Evolutionary conservation across 2,113 vertebrate genomes (phyloP).

Genomic region (Strix aluco): DNA sequence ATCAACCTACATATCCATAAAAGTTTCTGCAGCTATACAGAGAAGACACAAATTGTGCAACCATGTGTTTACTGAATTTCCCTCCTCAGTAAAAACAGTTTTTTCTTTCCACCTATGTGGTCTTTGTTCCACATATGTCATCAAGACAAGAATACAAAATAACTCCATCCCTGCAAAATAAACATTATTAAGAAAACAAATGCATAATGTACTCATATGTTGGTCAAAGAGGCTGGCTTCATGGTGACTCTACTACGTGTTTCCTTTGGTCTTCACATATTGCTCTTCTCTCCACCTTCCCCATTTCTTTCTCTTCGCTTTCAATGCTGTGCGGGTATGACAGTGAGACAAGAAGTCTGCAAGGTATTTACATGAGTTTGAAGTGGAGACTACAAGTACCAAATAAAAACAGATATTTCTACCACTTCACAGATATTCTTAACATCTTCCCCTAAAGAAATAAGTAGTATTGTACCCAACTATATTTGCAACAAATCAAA

Average conservation of each 20-base stretch:
- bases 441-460: neutral
- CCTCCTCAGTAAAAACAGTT: neutral
- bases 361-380: neutral
- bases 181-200: neutral
- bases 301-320: neutral
- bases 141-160: neutral
- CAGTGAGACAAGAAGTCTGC: neutral
- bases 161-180: neutral
- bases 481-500: neutral
- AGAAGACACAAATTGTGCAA: neutral
- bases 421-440: neutral
- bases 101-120: neutral
- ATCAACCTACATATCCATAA: fast-evolving
- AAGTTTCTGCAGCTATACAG: neutral
- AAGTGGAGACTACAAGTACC: neutral
- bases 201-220: fast-evolving
- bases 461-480: neutral
- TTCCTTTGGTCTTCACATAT: neutral
- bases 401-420: neutral
- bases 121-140: neutral
- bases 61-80: neutral
- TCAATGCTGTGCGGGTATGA: neutral
- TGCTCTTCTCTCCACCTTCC: neutral
- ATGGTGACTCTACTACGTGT: fast-evolving
- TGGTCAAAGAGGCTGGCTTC: neutral